Evolutionary conservation across 1,140 invertebrate species (phyloP).

Genomic region (Tribolium madens): DNA sequence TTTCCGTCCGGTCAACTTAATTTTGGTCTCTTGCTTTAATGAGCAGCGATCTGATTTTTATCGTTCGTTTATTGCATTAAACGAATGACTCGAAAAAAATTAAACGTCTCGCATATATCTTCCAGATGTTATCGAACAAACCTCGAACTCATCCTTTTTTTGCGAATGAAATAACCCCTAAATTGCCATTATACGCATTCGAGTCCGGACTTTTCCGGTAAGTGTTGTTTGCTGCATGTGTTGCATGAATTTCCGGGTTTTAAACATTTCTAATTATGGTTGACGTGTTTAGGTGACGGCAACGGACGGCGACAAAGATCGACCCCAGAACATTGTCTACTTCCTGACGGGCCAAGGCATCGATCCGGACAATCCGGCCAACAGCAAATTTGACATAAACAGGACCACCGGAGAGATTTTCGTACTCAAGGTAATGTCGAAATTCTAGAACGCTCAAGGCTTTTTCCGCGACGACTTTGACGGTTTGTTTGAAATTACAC

Average conservation of each 20-base stretch:
- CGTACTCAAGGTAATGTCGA: constrained; percentile 82
- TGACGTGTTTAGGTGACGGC: constrained; percentile 83
- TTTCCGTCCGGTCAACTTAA: not conserved
- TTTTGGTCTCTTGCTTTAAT: not conserved
- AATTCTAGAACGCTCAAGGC: not conserved
- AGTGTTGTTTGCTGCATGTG: constrained; percentile 1
- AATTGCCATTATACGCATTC: not conserved
- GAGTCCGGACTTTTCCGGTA: not conserved
- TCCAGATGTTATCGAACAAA: not conserved
- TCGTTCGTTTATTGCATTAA: not conserved
- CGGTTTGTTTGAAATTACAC: constrained; percentile 32
- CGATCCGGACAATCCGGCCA: constrained; percentile 92
- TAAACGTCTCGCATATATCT: constrained; percentile 9
- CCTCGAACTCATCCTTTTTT: not conserved
- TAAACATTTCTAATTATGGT: not conserved
- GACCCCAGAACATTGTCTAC: constrained; percentile 95
- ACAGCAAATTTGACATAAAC: constrained; percentile 97
- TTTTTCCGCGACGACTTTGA: not conserved
- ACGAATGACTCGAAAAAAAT: not conserved
- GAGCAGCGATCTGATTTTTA: constrained; percentile 8
- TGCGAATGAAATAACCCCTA: not conserved
- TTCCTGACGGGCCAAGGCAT: constrained; percentile 97
- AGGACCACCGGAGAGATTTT: constrained; percentile 93
- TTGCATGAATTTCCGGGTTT: not conserved
- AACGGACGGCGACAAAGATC: constrained; percentile 94